Base-by-base conservation (phyloP, 2,888 invertebrate genomes). In the Hemicrepidius hirtus region DNA sequence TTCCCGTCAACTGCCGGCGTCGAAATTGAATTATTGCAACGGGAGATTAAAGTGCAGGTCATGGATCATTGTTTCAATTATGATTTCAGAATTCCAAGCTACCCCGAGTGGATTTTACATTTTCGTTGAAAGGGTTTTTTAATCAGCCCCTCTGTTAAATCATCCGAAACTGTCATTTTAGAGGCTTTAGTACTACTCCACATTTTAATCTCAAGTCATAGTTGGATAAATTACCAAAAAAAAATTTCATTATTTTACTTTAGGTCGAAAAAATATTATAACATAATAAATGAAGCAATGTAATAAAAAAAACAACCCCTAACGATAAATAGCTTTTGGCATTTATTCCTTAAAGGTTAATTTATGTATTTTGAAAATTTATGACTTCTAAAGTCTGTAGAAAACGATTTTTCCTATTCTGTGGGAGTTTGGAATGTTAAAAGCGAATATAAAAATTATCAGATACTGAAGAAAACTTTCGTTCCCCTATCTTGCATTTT, bases 1-100 rank as follows among this genome's bases (percentile, higher is more conserved):
- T 20, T 49, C 59, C 60, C 35, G 62, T 16, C 20, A 57, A 57
- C 37, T 57, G n/a, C 50, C 62, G 50, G 7, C 62, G 50, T 68
- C 68, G 68, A 68, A 68, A 68, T 68, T 68, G 60, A 68, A 68
- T 68, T 68, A 68, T 60, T 68, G 62, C 62, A 68, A 35, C 50
- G 20, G 40, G 35, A 68, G 68, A 68, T 68, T 68, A 68, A 59
- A 60, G 60, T 50, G 68, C 60, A 68, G 35, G 53, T 53, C 53
- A 53, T 28, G 67, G 67, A 67, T 67, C 67, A 46, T 57, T 67
- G 67, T 67, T 67, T 67, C 67, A 46, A 67, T 67, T 57, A 59
- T 44, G 44, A 21, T n/a, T n/a, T n/a, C n/a, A 13, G 18, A n/a
- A 18, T 62, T 32, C 44, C n/a, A 46, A 46, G 44, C 13, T 21